Evolutionary conservation across 2,888 invertebrate species (phyloP).

Genomic region (Dolichopus griseipennis): DNA sequence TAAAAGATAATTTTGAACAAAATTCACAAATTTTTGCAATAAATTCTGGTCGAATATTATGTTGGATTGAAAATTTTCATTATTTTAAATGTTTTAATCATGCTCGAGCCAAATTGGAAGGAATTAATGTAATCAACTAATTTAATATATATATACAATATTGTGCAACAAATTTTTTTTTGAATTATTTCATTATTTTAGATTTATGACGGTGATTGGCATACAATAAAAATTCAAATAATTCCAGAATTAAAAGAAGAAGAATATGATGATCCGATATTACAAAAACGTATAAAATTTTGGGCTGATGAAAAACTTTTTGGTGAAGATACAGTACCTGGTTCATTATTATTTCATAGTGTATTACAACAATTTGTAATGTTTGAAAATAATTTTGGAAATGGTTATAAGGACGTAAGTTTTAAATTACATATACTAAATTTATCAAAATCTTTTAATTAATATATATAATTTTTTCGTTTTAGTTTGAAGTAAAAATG

Average conservation of each 20-base stretch:
- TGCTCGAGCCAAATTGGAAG: not conserved
- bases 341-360: not conserved
- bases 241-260: not conserved
- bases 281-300: not conserved
- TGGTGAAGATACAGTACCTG: not conserved
- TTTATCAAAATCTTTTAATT: too few species aligned
- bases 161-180: too few species aligned
- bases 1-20: not conserved
- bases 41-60: not conserved
- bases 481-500: too few species aligned
- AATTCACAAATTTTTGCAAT: conserved; percentile 4
- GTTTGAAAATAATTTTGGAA: conserved; percentile 1
- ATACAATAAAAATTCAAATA: not conserved
- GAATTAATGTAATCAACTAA: not conserved
- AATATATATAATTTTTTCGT: too few species aligned
- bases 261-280: not conserved
- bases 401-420: not conserved
- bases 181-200: not conserved
- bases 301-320: conserved; percentile 3
- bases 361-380: not conserved
- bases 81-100: not conserved
- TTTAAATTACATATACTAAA: too few species aligned
- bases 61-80: conserved; percentile 1
- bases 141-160: too few species aligned
- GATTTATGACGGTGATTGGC: conserved; percentile 1